Conservation (phyloP, 2,797 vertebrate genomes). For the Tenualosa ilisha region DNA sequence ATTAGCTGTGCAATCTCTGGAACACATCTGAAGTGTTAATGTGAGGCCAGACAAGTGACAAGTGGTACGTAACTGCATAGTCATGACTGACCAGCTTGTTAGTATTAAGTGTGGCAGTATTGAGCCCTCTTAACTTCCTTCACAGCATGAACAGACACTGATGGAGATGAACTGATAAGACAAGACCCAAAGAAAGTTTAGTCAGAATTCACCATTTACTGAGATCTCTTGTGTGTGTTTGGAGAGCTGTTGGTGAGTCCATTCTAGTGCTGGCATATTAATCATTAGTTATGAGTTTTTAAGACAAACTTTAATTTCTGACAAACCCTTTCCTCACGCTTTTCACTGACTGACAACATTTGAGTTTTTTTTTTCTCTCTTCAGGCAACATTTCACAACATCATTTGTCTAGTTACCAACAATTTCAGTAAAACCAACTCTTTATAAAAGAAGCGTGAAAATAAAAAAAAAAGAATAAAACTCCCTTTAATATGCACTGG, state of each 20-base stretch:
- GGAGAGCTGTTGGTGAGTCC: conserved; percentile 17
- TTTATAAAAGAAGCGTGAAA: conserved; percentile 1
- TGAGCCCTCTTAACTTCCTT: not conserved
- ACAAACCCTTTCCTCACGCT: not conserved
- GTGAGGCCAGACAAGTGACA: not conserved
- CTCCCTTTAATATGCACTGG: conserved; percentile 81
- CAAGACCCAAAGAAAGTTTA: not conserved
- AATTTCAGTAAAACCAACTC: conserved; percentile 25
- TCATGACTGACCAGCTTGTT: not conserved
- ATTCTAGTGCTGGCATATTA: conserved; percentile 26
- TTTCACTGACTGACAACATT: conserved; percentile 11
- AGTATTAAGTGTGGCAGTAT: not conserved
- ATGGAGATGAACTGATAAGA: not conserved
- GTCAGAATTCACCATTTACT: conserved; percentile 25
- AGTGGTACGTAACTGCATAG: not conserved
- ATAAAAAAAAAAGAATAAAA: conserved; percentile 71
- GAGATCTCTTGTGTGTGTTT: conserved; percentile 23
- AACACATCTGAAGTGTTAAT: not conserved
- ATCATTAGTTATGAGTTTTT: conserved; percentile 26
- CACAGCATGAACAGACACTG: not conserved
- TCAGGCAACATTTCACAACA: conserved; percentile 26
- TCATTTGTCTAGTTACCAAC: conserved; percentile 24
- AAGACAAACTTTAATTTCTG: conserved; percentile 22
- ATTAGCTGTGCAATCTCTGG: not conserved
- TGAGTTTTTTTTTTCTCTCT: conserved; percentile 18